Base-by-base conservation (phyloP, 2,888 invertebrate species). In the Stenodema calcarata region DNA sequence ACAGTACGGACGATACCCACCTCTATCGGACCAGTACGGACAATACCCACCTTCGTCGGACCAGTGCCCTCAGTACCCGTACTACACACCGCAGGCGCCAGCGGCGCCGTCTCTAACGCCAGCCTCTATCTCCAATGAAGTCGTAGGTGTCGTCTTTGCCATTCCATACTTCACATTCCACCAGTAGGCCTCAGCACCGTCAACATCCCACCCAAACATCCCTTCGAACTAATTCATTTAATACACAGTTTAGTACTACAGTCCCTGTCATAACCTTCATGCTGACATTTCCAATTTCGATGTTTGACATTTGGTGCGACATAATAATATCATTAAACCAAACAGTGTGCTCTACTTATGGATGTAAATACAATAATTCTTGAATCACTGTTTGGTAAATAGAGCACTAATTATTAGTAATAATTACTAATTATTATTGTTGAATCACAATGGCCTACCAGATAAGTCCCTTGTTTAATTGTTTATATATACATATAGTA, bases 131-230 rank as follows among this genome's bases (percentile, higher is more conserved):
- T 73, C 75, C 35, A 84, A 84, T 73, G 70, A 70, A 35, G 73
- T 84, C 14, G 73, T 84, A 47, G 84, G 84, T 84, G 84, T 84
- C 73, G 84, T 73, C 84, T 70, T 42, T 75, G 73, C 69, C 69
- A 44, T 18, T 78, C 44, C 78, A 73, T 18, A 35, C 73, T 41
- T 27, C 70, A 27, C 27, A 14, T 30, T 41, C 0, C 35, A 35
- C 73, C 73, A 14, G 35, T 3, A 41, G 41, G n/a, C 73, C 35
- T 30, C 30, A 41, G 35, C 73, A 73, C 73, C 62, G 23, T 62
- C 62, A 18, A 23, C 62, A 12, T 62, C 62, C 23, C 23, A 23
- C 62, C 62, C 23, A 62, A 44, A 44, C 14, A 18, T 30, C 73
- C 35, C 35, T 30, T 41, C 14, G 62, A 62, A 23, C 35, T 16